Conservation (phyloP, 2,888 invertebrate genomes). For the Gerosis bhagava region DNA sequence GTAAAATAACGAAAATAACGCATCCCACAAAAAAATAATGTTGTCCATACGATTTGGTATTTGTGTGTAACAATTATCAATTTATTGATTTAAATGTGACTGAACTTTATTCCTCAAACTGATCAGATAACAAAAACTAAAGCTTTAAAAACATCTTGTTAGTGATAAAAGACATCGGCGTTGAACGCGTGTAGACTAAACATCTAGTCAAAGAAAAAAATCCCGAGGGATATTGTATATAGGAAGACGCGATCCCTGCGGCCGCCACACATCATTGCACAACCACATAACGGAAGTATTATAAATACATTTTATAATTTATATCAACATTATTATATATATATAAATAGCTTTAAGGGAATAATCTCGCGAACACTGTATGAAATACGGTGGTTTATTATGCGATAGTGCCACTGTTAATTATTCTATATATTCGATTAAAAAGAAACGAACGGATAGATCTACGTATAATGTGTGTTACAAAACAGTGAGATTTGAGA, state of each 20-base stretch:
- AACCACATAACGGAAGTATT: conserved; percentile 61
- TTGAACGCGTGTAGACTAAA: conserved; percentile 29
- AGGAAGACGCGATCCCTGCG: conserved; percentile 36
- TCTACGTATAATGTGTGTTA: background rate
- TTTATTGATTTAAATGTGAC: conserved; percentile 1
- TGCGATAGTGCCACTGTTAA: conserved; percentile 64
- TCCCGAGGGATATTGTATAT: conserved; percentile 34
- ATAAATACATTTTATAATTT: conserved; percentile 65
- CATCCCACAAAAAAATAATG: background rate
- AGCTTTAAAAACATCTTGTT: conserved; percentile 26
- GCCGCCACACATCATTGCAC: conserved; percentile 57
- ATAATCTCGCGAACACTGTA: conserved; percentile 67
- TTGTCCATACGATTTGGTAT: conserved; percentile 8
- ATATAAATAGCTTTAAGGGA: conserved; percentile 66
- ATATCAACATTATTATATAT: conserved; percentile 44
- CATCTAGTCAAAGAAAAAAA: conserved; percentile 39
- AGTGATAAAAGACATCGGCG: conserved; percentile 18
- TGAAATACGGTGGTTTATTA: conserved; percentile 63
- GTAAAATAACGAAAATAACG: no score
- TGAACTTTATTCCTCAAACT: conserved; percentile 14
- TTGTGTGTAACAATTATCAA: no score
- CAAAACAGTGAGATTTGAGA: conserved; percentile 3
- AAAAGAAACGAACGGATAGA: conserved; percentile 5
- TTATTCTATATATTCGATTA: no score
- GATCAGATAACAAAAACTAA: conserved; percentile 12